phyloP scores from a whole-genome alignment of 1,140 invertebrate species.

The Pseudachorutes palmiensis region DNA sequence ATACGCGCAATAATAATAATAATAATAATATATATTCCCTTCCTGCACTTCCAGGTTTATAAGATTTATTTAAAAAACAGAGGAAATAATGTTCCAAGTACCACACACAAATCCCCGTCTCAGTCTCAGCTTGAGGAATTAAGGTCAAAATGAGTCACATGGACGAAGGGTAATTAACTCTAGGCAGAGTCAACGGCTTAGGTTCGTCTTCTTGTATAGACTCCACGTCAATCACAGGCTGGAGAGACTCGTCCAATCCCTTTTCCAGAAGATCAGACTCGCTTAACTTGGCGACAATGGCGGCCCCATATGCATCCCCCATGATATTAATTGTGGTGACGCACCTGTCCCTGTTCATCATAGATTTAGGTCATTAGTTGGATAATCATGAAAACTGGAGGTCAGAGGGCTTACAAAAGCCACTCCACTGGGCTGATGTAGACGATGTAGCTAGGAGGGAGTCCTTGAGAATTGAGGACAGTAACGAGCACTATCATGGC shows the following conservation, averaged over 20 bases:
- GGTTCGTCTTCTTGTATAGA: neutral
- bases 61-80: no score
- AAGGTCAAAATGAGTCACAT: no score
- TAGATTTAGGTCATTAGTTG: constrained; percentile 1
- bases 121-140: no score
- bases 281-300: constrained; percentile 50
- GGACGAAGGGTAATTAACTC: no score
- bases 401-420: constrained; percentile 58
- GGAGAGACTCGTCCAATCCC: neutral
- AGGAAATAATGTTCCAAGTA: no score
- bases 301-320: constrained; percentile 53
- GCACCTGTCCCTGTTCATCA: constrained; percentile 50
- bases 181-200: no score
- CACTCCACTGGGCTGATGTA: constrained; percentile 61
- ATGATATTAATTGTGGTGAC: constrained; percentile 54
- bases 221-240: neutral
- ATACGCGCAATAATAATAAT: no score
- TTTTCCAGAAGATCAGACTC: constrained; percentile 40
- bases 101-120: no score
- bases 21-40: no score
- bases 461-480: constrained; percentile 55
- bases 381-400: constrained; percentile 2
- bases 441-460: constrained; percentile 55
- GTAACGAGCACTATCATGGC: constrained; percentile 56
- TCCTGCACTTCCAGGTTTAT: no score